A percentile compares a stretch with the other conserved stretches of the same genome.
Evolutionary conservation across 2,113 vertebrate species (phyloP).

Genomic region (Hypanus sabinus): DNA sequence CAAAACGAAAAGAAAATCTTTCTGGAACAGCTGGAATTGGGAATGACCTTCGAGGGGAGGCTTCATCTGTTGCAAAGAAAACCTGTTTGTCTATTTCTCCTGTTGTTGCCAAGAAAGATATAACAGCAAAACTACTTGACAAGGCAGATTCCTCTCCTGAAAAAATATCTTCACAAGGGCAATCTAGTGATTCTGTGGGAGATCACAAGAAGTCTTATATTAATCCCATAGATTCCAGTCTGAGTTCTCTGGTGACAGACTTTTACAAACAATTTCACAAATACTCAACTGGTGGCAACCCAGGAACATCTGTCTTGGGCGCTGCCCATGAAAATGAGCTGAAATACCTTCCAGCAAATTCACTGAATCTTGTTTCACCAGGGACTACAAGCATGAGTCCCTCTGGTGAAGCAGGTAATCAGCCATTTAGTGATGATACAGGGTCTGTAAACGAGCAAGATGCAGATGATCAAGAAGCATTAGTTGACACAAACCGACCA

Average conservation of each 20-base stretch:
- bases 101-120: slow-evolving; percentile 58
- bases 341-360: slow-evolving; percentile 60
- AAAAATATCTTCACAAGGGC: slow-evolving; percentile 58
- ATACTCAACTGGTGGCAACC: slow-evolving; percentile 63
- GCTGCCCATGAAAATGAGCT: slow-evolving; percentile 54
- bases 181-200: slow-evolving; percentile 60
- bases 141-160: slow-evolving; percentile 55
- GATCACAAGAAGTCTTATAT: slow-evolving; percentile 73
- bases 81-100: slow-evolving; percentile 50
- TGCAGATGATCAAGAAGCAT: slow-evolving; percentile 75
- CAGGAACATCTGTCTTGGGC: slow-evolving; percentile 60
- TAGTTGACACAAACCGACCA: slow-evolving; percentile 52
- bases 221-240: slow-evolving; percentile 68
- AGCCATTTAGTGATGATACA: slow-evolving; percentile 73
- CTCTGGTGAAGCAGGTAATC: slow-evolving; percentile 72
- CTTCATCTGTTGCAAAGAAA: slow-evolving; percentile 52
- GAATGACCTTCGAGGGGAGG: slow-evolving; percentile 68
- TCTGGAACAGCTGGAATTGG: slow-evolving; percentile 50
- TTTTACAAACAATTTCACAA: slow-evolving; percentile 89
- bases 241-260: slow-evolving; percentile 76
- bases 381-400: slow-evolving; percentile 57
- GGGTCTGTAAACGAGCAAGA: slow-evolving; percentile 74
- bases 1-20: slow-evolving; percentile 63
- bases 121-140: slow-evolving; percentile 50
- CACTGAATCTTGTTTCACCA: slow-evolving; percentile 58